Base-by-base conservation (phyloP, 2,113 vertebrate species). In the Ageneiosus marmoratus region DNA sequence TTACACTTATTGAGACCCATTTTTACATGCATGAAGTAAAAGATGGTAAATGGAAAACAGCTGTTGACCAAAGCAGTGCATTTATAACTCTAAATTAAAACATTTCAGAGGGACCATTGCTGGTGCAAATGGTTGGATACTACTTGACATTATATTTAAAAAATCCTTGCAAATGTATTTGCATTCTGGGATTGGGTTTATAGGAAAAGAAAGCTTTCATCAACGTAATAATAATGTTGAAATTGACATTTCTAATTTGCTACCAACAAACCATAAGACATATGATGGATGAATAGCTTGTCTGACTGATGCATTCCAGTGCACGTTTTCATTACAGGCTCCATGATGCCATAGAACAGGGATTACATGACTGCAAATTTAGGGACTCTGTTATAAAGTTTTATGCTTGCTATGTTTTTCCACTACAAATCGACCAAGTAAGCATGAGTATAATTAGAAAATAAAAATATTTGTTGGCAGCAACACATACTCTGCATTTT, bases 1-100 rank as follows among this genome's bases (percentile, higher is more conserved):
- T 81, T 82, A 84, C 88, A 87, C 88, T 89, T 90, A 87, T 88
- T 90, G 89, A 80, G 83, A 89, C 90, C 77, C 46, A 80, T 88
- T 94, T 89, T 92, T 91, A 93, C 87, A 87, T 90, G 89, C 77
- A 92, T 90, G 82, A 91, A 92, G 86, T 88, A 90, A 93, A 84
- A 84, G 63, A 81, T 80, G 77, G 22, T 41, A 87, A 89, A 90
- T 92, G 89, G 88, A 91, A 94, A 93, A 89, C 92, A 93, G 89
- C 93, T 92, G 92, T 81, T 75, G 78, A 83, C 80, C 63, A 85
- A 85, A 81, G 76, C 62, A 77, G 77, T 63, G 84, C 55, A 85
- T 88, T 88, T 80, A 78, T 65, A 51, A 82, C 60, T 48, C 80
- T 84, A 79, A 77, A 86, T 70, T 69, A 77, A 81, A 81, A 77